Evolutionary conservation across 2,888 invertebrate species (phyloP), one percentile per base, ranked within the genome.

Genomic region (Coleophora flavipennella): DNA sequence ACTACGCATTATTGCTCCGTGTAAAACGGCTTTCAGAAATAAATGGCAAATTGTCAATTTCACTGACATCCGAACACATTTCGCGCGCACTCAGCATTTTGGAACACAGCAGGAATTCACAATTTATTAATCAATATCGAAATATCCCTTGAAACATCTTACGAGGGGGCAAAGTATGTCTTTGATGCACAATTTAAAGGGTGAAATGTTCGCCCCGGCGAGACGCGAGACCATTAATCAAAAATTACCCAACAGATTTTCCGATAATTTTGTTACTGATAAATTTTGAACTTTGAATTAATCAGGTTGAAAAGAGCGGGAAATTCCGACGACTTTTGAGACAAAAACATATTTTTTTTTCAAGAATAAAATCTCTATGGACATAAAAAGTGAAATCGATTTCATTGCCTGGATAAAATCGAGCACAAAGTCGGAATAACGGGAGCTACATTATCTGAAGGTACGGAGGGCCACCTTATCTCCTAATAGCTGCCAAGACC

Each of bases 401-500:
- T 20, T 20, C 6, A 20, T 20, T 20, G 20, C 20, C 6, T 20
- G 20, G 20, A 20, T 20, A 20, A 20, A 20, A 20, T 20, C 20
- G 20, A 6, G 20, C 3, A 20, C 20, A 20, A 20, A 6, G 20
- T 20, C 6, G 20, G 20, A 20, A 20, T 20, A 20, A 20, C 6
- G 6, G 20, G 6, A 20, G 20, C 20, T 20, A 20, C 20, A 72
- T 67, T 68, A 60, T 58, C 46, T 44, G 49, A 44, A 36, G 52
- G 53, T 48, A 55, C 45, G 57, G 43, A 50, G 50, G 47, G 50
- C 46, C 10, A 53, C 61, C 73, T 78, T 79, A 80, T 80, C 80
- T 69, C 44, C 52, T 67, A 71, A 72, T 63, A 66, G 65, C 67
- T 61, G 57, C 57, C 59, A 64, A 64, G 62, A 58, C 59, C 62